Base-by-base conservation (phyloP, 2,888 invertebrate species). In the Dasysyrphus tricinctus region DNA sequence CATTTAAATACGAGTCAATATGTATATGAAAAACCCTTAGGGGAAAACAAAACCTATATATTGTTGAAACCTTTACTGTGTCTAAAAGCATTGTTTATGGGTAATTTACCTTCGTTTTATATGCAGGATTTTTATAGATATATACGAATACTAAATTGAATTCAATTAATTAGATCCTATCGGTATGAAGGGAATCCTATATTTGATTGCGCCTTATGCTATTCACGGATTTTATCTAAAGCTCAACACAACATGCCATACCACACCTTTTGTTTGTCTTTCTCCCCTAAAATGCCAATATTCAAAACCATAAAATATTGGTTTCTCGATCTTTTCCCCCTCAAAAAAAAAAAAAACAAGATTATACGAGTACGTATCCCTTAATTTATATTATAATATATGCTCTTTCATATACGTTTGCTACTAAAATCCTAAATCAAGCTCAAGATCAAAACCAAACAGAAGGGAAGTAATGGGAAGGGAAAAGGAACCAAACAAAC, bases 81-180 rank as follows among this genome's bases (percentile, higher is more conserved):
- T n/a, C 24, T 61, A 54, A 61, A 61, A 61, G 14, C 7, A 42
- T 61, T 61, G 24, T 24, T 12, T 24, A 44, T 34, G 5, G 49
- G 19, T 49, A 49, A 49, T 49, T 67, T 49, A 67, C 49, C 65
- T 49, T 67, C 14, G 9, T 67, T 67, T 67, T 44, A 49, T 67
- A 67, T 67, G 65, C 49, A 34, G 65, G 65, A 49, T 72, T 72
- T 57, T 47, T n/a, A n/a, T n/a, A n/a, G n/a, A 47, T 65, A n/a
- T 29, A 29, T 47, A 59, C 19, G 44, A 39, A 37, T 34, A 14
- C 44, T 42, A 47, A 77, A 80, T 85, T 77, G 54, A 80, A 85
- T 85, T 84, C 63, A 16, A 73, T 74, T 83, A 69, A 83, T 83
- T 82, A 69, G 56, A 67, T 67, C 65, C 39, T 57, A 57, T 72